These are phyloP conservation scores for Macrotis lagotis DNA, from an alignment of 2,113 vertebrate species.

Conservation along the genomic window DNA sequence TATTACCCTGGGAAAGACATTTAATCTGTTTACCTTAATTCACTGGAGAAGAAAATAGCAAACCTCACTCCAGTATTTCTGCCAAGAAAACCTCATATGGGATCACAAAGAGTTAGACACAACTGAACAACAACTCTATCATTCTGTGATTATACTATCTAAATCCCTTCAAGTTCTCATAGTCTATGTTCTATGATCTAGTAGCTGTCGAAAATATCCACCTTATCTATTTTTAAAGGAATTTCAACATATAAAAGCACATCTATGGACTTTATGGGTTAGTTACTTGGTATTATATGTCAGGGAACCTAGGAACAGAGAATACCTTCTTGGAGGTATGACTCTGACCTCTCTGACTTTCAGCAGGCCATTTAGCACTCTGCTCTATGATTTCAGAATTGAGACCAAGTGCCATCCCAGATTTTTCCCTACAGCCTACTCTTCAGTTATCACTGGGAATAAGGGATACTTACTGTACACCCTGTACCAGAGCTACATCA, in stretches of 20 bases:
- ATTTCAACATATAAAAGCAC: constrained; percentile 11
- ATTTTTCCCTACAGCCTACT: neutral
- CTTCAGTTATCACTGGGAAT: neutral
- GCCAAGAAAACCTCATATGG: neutral
- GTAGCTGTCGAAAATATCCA: neutral
- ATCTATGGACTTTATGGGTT: neutral
- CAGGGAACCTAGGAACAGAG: neutral
- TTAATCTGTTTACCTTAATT: no score
- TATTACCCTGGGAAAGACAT: no score
- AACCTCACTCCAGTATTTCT: neutral
- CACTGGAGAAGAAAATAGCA: no score
- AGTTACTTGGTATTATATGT: neutral
- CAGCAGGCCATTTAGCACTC: constrained; percentile 35
- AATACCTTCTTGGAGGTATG: neutral
- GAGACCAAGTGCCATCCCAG: neutral
- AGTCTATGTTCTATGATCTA: neutral
- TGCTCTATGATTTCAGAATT: constrained; percentile 31
- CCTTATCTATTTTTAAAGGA: constrained; percentile 12
- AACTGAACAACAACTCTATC: neutral
- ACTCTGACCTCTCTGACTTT: neutral
- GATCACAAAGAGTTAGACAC: neutral
- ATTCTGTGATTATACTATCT: neutral
- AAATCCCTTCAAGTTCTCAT: neutral
- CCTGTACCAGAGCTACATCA: constrained; percentile 47
- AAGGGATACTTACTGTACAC: neutral